Evolutionary conservation across 2,797 vertebrate species (phyloP).

Genomic region (Macrochelys suwanniensis): DNA sequence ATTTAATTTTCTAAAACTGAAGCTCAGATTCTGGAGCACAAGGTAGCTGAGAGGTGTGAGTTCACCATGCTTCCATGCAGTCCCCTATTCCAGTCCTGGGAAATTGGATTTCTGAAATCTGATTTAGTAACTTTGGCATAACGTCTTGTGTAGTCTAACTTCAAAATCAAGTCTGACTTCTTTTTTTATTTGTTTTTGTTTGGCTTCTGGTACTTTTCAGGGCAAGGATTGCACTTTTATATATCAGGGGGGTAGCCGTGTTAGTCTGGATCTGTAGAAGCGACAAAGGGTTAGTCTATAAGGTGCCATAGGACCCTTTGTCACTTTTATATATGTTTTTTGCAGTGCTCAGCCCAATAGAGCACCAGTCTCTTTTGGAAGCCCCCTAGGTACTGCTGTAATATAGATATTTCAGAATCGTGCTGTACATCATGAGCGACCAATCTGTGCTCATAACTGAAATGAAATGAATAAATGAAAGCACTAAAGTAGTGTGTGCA

Average conservation of each 20-base stretch:
- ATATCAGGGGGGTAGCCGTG: too few relatives aligned
- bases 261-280: too few relatives aligned
- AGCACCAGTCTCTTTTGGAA: neutral
- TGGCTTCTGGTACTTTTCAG: rapidly evolving
- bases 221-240: neutral
- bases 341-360: rapidly evolving
- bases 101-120: too few relatives aligned
- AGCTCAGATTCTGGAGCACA: rapidly evolving
- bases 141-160: rapidly evolving
- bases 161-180: neutral
- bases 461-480: neutral
- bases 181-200: neutral
- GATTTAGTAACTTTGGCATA: neutral
- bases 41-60: neutral
- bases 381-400: neutral
- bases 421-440: rapidly evolving
- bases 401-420: neutral
- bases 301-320: too few relatives aligned
- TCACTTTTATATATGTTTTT: rapidly evolving
- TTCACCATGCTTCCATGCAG: neutral
- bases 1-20: neutral
- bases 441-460: rapidly evolving
- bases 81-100: rapidly evolving
- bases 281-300: too few relatives aligned
- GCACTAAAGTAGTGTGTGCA: neutral